These are phyloP conservation scores for Reinhardtius hippoglossoides DNA, from an alignment of 2,113 vertebrate species.

Conservation along the genomic window DNA sequence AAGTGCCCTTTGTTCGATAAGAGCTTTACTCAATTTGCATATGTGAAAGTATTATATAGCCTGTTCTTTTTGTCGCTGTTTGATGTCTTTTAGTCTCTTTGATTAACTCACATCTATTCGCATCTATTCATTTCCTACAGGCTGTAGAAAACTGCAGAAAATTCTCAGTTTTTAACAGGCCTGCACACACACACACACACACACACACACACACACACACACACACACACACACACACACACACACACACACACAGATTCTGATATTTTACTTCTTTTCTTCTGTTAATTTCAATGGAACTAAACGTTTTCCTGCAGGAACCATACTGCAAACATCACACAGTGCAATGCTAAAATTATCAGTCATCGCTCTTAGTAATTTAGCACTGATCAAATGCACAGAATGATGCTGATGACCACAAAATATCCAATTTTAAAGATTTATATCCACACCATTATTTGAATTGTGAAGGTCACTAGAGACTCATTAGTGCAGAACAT, in stretches of 20 bases:
- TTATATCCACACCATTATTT: too few species aligned
- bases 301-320: too few species aligned
- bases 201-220: too few species aligned
- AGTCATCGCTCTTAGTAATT: too few species aligned
- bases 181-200: background rate
- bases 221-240: too few species aligned
- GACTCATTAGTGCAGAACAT: too few species aligned
- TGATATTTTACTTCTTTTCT: background rate
- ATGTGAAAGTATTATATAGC: background rate
- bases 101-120: background rate
- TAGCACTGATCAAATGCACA: too few species aligned
- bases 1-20: background rate
- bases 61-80: background rate
- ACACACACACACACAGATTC: too few species aligned
- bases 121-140: background rate
- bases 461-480: too few species aligned
- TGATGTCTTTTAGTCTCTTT: background rate
- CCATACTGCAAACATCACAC: background rate
- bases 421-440: too few species aligned
- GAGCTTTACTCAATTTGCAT: conserved; percentile 15
- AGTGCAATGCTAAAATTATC: background rate
- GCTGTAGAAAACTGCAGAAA: background rate
- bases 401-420: too few species aligned
- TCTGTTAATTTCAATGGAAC: background rate
- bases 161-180: background rate